phyloP scores from a whole-genome alignment of 2,888 invertebrate genomes.

The Nomada fucata region DNA sequence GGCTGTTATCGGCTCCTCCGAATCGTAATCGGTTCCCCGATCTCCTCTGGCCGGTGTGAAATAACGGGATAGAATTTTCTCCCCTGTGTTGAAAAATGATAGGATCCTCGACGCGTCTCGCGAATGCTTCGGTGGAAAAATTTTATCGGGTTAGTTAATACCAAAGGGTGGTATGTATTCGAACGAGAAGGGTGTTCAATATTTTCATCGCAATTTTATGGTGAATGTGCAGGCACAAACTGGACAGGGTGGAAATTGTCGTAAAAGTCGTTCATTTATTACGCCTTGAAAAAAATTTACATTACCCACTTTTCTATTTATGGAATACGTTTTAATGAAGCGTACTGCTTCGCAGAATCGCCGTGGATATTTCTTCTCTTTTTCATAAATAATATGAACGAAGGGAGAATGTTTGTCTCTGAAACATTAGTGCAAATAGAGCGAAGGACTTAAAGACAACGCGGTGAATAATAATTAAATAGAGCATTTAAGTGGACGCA shows the following conservation, averaged over 20 bases:
- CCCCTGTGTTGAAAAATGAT: background rate
- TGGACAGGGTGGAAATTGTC: background rate
- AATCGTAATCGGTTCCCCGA: background rate
- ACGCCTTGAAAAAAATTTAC: too few relatives aligned
- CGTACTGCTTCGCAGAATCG: too few relatives aligned
- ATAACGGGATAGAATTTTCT: constrained; percentile 5
- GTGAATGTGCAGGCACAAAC: background rate
- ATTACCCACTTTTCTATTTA: too few relatives aligned
- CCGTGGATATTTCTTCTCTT: too few relatives aligned
- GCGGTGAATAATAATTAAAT: too few relatives aligned
- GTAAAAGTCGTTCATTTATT: background rate
- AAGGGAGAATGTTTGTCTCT: too few relatives aligned
- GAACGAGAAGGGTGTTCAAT: background rate
- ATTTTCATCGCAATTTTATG: constrained; percentile 1
- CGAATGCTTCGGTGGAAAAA: background rate
- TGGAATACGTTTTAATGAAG: too few relatives aligned
- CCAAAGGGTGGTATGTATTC: background rate
- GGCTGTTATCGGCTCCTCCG: constrained; percentile 10
- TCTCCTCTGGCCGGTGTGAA: too few relatives aligned
- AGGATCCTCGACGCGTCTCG: background rate
- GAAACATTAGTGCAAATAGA: too few relatives aligned
- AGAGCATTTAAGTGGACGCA: too few relatives aligned
- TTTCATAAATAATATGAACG: too few relatives aligned
- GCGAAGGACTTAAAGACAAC: too few relatives aligned
- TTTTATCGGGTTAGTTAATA: constrained; percentile 15